Base-by-base conservation (phyloP, 2,888 invertebrate species). In the Platycheirus rosarum region DNA sequence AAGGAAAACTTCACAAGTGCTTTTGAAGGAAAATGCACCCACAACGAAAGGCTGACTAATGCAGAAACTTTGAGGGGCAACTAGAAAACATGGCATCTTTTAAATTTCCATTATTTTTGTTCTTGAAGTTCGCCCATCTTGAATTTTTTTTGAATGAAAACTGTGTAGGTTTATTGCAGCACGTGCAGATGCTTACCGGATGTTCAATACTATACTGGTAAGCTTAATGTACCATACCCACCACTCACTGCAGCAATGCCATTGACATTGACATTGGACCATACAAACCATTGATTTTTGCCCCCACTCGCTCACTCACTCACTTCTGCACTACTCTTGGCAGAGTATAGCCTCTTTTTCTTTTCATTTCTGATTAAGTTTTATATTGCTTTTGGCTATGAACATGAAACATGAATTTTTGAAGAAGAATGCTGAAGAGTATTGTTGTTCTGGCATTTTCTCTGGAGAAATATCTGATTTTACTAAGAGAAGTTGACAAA, bases 191-290 rank as follows among this genome's bases (percentile, higher is more conserved):
- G 14, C 48, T 57, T 51, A 42, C 14, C 13, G 32, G 76, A 65
- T 63, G 23, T 57, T 71, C 20, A 14, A n/a, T 6, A 9, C n/a
- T 8, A 37, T 37, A 37, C 3, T 0, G 26, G 1, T 14, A 29
- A 14, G 32, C 16, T 49, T 49, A 8, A 13, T 29, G 0, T 14
- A 20, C 23, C 13, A 7, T 48, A 14, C 44, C 9, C 6, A 49
- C 48, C 53, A 40, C 20, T 57, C 20, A 35, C 32, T 66, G 44
- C 26, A 44, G 68, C 62, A 68, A 53, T 68, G 78, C 78, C 74
- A 68, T 79, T 79, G 78, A 79, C 78, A 79, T 74, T 79, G 78
- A 74, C 78, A 79, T 74, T 79, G 78, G 53, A 74, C 53, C 68
- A 68, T 16, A 32, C 13, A 23, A 62, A 73, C 18, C 74, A 79